phyloP scores from a whole-genome alignment of 2,113 vertebrate genomes.

The Dasyurus viverrinus region DNA sequence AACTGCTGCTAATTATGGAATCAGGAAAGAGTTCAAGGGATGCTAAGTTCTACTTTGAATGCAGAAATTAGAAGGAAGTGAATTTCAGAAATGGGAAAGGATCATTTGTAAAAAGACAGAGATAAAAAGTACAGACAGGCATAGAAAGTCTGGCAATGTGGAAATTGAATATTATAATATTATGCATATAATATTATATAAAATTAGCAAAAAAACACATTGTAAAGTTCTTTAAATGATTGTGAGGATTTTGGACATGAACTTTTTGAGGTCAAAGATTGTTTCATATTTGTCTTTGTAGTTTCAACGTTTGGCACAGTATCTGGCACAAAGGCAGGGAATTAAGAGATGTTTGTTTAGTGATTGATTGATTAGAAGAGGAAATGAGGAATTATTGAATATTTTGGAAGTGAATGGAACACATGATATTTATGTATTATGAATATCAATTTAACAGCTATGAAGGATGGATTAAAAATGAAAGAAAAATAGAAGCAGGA shows the following conservation, averaged over 20 bases:
- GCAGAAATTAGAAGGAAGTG: background rate
- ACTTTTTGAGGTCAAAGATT: background rate
- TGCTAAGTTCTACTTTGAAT: background rate
- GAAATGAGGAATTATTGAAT: background rate
- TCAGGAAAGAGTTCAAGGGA: background rate
- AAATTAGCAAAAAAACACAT: background rate
- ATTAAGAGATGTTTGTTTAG: background rate
- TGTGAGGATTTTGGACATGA: background rate
- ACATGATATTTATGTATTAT: background rate
- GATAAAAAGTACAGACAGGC: background rate
- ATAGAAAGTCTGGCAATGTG: background rate
- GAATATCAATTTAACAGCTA: background rate
- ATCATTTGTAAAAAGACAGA: background rate
- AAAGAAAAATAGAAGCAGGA: background rate
- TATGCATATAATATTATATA: too few relatives aligned
- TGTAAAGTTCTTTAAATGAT: background rate
- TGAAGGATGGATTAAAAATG: background rate
- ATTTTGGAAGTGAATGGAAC: background rate
- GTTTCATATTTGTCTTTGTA: background rate
- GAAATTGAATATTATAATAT: background rate
- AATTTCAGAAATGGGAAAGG: background rate
- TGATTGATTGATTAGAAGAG: background rate
- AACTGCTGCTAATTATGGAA: background rate
- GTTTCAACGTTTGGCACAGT: background rate
- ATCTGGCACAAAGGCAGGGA: background rate